Base-by-base conservation (phyloP, 1,140 invertebrate species). In the Bombus impatiens region DNA sequence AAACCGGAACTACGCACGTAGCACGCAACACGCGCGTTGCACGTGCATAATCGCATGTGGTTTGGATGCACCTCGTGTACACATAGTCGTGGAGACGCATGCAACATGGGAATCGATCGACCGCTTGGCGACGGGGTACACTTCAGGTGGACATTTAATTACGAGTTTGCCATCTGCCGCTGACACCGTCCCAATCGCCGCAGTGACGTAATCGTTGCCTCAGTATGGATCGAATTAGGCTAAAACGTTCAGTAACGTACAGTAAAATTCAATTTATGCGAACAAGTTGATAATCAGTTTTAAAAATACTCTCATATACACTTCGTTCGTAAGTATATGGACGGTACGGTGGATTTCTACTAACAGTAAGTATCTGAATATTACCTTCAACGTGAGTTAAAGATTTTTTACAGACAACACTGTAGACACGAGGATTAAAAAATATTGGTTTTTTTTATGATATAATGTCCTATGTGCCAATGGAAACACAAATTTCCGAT, bases 131-230 rank as follows among this genome's bases (percentile, higher is more conserved):
- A 10, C 42, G 68, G 28, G 35, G 84, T 74, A 74, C 81, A 84
- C 86, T 84, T 68, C 87, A 89, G 90, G 86, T 88, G 87, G 35
- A 87, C 87, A 88, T 82, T 91, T 91, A 91, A 92, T 92, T 90
- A 86, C 76, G 81, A 77, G 65, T 12, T 74, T 68, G 47, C 40
- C 53, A 68, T 87, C 86, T 88, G 87, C 78, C 82, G 86, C 86
- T 87, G 86, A 90, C 87, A 88, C 84, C 47, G 71, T 68, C 35
- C 40, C 28, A 70, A 32, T 79, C 68, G 78, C 81, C n/a, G 0
- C 2, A n/a, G n/a, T 87, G 89, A 86, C 67, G 82, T 70, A 91
- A 90, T 35, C 78, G 87, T 35, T 18, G 44, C 9, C 53, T 71
- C 67, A 28, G 81, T 62, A 78, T 68, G 53, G 53, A 84, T 84